phyloP scores from a whole-genome alignment of 1,140 invertebrate genomes.

The Chironomus tepperi region DNA sequence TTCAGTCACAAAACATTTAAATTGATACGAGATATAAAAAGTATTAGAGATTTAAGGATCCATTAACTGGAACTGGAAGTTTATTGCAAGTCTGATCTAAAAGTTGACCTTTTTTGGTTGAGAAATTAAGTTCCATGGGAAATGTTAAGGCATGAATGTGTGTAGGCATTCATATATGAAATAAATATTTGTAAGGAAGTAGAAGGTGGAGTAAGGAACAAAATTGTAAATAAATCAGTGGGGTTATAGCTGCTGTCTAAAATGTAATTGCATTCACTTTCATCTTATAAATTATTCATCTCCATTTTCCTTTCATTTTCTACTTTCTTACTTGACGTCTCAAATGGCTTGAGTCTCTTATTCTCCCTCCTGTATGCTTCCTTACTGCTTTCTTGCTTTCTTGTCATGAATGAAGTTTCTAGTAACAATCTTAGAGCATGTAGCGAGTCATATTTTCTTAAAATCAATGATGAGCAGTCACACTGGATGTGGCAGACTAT shows the following conservation, averaged over 20 bases:
- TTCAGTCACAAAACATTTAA: too few relatives aligned
- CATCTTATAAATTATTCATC: conserved; percentile 9
- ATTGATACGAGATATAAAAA: too few relatives aligned
- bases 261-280: conserved; percentile 14
- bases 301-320: not conserved
- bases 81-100: too few relatives aligned
- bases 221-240: not conserved
- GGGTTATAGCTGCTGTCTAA: conserved; percentile 5
- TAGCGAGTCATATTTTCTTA: not conserved
- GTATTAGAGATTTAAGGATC: too few relatives aligned
- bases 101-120: too few relatives aligned
- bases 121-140: too few relatives aligned
- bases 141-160: too few relatives aligned
- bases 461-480: not conserved
- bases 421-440: not conserved
- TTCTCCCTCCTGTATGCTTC: not conserved
- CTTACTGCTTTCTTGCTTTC: not conserved
- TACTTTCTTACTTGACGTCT: not conserved
- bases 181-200: not conserved
- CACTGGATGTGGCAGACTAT: not conserved
- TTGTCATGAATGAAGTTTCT: not conserved
- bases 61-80: too few relatives aligned
- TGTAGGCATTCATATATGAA: too few relatives aligned
- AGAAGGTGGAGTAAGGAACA: conserved; percentile 3
- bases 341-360: not conserved